These are phyloP conservation scores for Poeciliopsis presidionis DNA, from an alignment of 2,797 vertebrate genomes.

Conservation along the genomic window DNA sequence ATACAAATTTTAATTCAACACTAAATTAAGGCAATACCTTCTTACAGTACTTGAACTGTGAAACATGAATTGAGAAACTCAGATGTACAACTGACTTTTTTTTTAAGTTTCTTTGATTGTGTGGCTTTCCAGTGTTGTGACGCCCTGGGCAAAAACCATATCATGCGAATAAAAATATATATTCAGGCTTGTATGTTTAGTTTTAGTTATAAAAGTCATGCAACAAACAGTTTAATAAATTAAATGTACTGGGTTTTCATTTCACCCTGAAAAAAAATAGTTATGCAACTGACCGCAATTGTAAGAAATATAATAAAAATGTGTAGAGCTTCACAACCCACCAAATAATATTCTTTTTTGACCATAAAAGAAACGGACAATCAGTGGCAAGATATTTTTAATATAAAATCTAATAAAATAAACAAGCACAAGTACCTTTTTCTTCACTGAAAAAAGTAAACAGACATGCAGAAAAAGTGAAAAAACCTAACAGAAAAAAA, in stretches of 20 bases:
- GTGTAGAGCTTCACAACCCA: background rate
- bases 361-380: constrained; percentile 57
- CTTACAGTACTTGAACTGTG: background rate
- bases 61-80: background rate
- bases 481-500: constrained; percentile 32
- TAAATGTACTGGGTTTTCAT: background rate
- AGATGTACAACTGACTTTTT: background rate
- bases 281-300: background rate
- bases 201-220: background rate
- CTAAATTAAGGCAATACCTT: background rate
- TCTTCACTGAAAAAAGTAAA: constrained; percentile 32
- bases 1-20: background rate
- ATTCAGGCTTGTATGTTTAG: background rate
- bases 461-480: constrained; percentile 58
- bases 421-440: constrained; percentile 37
- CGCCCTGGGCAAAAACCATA: background rate
- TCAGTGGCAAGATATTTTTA: constrained; percentile 62
- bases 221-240: background rate
- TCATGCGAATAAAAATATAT: background rate
- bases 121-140: background rate
- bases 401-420: constrained; percentile 53
- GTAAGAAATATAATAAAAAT: background rate
- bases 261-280: background rate
- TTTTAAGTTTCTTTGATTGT: background rate
- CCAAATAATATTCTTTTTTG: background rate